phyloP scores from a whole-genome alignment of 2,888 invertebrate genomes.

The Cephus rjabovi region DNA sequence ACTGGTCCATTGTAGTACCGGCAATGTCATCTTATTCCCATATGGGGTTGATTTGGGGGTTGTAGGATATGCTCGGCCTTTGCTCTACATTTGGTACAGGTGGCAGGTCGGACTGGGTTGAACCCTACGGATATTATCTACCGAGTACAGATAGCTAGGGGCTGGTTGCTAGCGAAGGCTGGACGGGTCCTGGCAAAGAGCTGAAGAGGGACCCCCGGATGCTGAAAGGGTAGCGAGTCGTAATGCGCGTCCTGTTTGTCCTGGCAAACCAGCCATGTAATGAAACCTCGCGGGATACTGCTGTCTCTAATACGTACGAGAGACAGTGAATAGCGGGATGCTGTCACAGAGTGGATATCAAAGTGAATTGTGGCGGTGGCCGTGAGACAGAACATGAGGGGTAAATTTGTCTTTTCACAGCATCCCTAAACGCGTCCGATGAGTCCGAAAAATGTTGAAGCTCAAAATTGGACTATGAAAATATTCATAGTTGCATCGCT shows the following conservation, averaged over 20 bases:
- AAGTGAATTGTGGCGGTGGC: slow-evolving; percentile 9
- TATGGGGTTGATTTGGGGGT: not conserved
- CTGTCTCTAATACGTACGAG: slow-evolving; percentile 31
- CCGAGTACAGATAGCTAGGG: not conserved
- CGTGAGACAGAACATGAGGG: slow-evolving; percentile 1
- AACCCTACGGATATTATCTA: not conserved
- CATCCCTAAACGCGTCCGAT: not conserved
- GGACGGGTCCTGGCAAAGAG: slow-evolving; percentile 19
- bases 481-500: not conserved
- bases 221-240: slow-evolving; percentile 30
- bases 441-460: not conserved
- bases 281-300: slow-evolving; percentile 57
- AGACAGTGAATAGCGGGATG: slow-evolving; percentile 35
- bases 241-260: slow-evolving; percentile 56
- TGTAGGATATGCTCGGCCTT: not conserved
- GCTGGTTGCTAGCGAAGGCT: not conserved
- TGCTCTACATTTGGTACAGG: not conserved
- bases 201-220: not conserved
- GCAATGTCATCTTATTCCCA: slow-evolving; percentile 13
- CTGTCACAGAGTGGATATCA: slow-evolving; percentile 42
- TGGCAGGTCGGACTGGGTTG: not conserved
- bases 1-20: not conserved
- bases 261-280: slow-evolving; percentile 61
- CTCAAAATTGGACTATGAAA: not conserved
- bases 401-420: not conserved